Base-by-base conservation (phyloP, 2,888 invertebrate genomes). In the Drosophila sordidapex region DNA sequence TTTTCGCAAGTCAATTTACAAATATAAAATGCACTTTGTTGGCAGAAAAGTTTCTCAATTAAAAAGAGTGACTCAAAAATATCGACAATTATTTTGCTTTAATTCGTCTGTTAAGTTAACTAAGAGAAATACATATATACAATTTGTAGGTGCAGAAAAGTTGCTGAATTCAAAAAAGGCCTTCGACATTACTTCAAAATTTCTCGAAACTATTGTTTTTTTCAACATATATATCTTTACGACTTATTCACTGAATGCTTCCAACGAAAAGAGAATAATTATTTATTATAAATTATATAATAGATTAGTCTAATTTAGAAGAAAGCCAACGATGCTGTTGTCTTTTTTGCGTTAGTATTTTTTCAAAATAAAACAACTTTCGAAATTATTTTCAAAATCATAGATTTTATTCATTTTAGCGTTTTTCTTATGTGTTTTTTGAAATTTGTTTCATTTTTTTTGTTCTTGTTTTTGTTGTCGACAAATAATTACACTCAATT, bases 341-440 rank as follows among this genome's bases (percentile, higher is more conserved):
- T 4, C 21, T 46, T 46, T 21, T 15, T 18, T 21, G 2, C n/a
- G 21, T 43, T 43, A 0, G 43, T 43, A 11, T 21, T 0, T 46
- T 8, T 29, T 27, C 21, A 15, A 13, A 65, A 5, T 29, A 29
- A 49, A 48, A 57, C 18, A 4, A 2, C 5, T 21, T 5, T 21
- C 13, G 10, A n/a, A 21, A 4, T 35, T 79, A 53, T 74, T 80
- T 76, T 85, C 73, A 86, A 89, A 82, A 84, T 83, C 81, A 81
- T 78, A 74, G 83, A 83, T 81, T 81, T 81, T 81, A 81, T 82
- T 81, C 59, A 67, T 61, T 64, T 84, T 79, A 62, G 67, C 69
- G 35, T 53, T 70, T 72, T 69, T 63, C 36, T 53, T 61, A 48
- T 61, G 38, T 46, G 18, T 38, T 56, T 38, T 54, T 54, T 36